Evolutionary conservation across 92 coral and sea anemone species (phyloP).

Genomic region (Paramuricea clavata): DNA sequence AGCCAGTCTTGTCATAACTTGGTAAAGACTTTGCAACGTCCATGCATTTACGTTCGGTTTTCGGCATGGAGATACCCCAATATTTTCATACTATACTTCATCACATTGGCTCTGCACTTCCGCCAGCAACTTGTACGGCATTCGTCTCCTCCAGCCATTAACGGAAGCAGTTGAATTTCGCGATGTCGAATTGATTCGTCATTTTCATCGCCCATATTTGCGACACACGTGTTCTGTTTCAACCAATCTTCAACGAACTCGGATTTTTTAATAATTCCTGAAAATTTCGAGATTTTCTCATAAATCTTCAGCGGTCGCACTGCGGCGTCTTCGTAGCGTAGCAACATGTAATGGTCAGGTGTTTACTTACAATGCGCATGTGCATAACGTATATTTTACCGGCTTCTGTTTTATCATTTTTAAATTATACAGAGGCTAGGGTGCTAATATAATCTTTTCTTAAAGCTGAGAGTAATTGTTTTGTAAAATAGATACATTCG

Average conservation of each 20-base stretch:
- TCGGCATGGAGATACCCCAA: conserved; percentile 67
- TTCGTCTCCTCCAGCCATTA: conserved; percentile 66
- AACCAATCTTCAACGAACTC: conserved; percentile 59
- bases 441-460: too few species aligned
- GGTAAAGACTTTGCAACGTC: conserved; percentile 45
- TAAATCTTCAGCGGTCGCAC: conserved; percentile 64
- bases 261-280: conserved; percentile 48
- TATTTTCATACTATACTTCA: conserved; percentile 60
- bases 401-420: too few species aligned
- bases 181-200: conserved; percentile 79
- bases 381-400: too few species aligned
- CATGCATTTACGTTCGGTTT: conserved; percentile 20
- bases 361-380: too few species aligned
- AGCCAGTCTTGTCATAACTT: too few species aligned
- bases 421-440: too few species aligned
- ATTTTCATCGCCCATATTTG: conserved; percentile 18
- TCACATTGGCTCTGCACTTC: conserved; percentile 73
- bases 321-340: conserved; percentile 80
- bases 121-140: conserved; percentile 51
- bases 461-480: too few species aligned
- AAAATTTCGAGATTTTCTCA: conserved; percentile 60
- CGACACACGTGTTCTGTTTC: conserved; percentile 42
- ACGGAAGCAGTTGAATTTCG: conserved; percentile 71
- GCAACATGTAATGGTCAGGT: conserved; percentile 60
- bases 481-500: too few species aligned